Base-by-base conservation (phyloP, 2,888 invertebrate species). In the Plebejus argus region DNA sequence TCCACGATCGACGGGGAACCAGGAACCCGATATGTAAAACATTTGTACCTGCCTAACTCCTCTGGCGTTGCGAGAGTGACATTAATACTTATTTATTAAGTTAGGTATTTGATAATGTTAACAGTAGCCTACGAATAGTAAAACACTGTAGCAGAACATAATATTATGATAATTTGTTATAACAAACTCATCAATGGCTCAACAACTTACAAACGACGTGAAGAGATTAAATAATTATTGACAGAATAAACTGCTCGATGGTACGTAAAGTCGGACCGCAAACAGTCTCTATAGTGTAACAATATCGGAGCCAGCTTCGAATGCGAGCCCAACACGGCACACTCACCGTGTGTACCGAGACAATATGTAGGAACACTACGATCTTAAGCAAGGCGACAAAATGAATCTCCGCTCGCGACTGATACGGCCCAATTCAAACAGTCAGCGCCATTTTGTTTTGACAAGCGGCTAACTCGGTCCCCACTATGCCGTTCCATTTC, bases 401-500 rank as follows among this genome's bases (percentile, higher is more conserved):
- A 93, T 93, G 93, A 94, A 94, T 94, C 93, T 93, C 93, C 91
- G 91, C 89, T 88, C 87, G 92, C 91, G 92, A 93, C 91, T 93
- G 93, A 93, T 93, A 93, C 93, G 92, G 91, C 91, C 93, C 93
- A 93, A 91, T 92, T 92, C 94, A 93, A 94, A 94, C 93, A 90
- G 90, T 90, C 93, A 90, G 89, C 93, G 93, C 94, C 93, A 94
- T 94, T 94, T 94, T 94, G 94, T 93, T 93, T 92, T 92, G 89
- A 90, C 91, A 91, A 92, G 89, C 92, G 92, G 91, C 92, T 90
- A 92, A 91, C 90, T 89, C 87, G 83, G 80, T 83, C 78, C 79
- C 77, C 77, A 76, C 75, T 78, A 28, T 72, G 74, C 15, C 85
- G 85, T 78, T 79, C 87, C 53, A 90, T 89, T 87, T 81, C 83